Conservation (phyloP, 1,140 invertebrate species). For the Battus philenor region DNA sequence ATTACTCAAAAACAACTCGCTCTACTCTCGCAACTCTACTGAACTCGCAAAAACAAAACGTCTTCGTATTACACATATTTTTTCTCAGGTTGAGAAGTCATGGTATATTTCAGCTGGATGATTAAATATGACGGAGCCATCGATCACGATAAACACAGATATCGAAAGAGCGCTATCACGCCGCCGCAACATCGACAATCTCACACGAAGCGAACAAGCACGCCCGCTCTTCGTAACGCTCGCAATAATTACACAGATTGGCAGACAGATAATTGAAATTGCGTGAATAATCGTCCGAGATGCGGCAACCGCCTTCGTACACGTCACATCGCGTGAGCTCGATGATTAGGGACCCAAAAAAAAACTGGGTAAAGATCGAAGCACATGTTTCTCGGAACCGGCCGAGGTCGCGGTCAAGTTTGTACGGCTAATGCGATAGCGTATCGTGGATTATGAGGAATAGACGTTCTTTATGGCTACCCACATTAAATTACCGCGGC, state of each 20-base stretch:
- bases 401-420: background rate
- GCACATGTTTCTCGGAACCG: constrained; percentile 34
- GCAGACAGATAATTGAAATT: constrained; percentile 45
- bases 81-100: no score
- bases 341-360: constrained; percentile 30
- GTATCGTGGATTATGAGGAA: no score
- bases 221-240: background rate
- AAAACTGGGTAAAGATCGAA: constrained; percentile 26
- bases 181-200: no score
- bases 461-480: no score
- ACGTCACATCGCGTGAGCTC: constrained; percentile 53
- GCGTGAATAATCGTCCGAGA: constrained; percentile 42
- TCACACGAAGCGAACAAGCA: no score
- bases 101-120: no score
- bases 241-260: constrained; percentile 28
- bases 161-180: background rate
- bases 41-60: no score
- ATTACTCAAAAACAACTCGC: no score
- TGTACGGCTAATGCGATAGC: background rate
- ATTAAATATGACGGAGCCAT: constrained; percentile 2
- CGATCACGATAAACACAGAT: background rate
- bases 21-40: no score
- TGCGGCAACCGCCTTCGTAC: constrained; percentile 35
- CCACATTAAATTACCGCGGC: no score
- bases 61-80: no score